Evolutionary conservation across 1,140 invertebrate genomes (phyloP).

Genomic region (Bursaphelenchus mucronatus): DNA sequence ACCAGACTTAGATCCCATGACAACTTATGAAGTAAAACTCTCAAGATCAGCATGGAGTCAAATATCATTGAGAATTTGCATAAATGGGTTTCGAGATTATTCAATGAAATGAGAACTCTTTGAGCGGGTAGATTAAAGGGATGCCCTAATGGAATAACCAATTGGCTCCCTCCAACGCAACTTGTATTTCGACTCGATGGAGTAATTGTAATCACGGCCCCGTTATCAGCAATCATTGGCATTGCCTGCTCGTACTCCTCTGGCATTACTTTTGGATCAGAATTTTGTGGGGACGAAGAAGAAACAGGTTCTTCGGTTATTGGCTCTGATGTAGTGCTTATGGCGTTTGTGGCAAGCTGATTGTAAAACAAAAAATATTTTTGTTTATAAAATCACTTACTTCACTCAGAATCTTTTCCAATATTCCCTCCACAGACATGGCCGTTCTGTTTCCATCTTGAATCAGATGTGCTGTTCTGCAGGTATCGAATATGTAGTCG

Average conservation of each 20-base stretch:
- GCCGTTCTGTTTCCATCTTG: conserved; percentile 51
- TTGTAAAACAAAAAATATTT: background rate
- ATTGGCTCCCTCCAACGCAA: background rate
- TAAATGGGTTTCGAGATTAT: conserved; percentile 55
- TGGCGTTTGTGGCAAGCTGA: conserved; percentile 23
- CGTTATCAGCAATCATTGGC: background rate
- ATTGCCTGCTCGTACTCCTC: conserved; percentile 8
- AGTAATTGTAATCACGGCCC: conserved; percentile 15
- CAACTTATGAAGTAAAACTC: conserved; percentile 55
- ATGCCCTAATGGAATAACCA: too few species aligned
- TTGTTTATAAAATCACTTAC: conserved; percentile 20
- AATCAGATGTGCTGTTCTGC: conserved; percentile 41
- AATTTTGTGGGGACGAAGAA: conserved; percentile 38
- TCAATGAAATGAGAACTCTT: conserved; percentile 24
- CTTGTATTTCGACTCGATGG: conserved; percentile 8
- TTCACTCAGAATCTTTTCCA: conserved; percentile 54
- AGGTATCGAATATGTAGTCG: conserved; percentile 58
- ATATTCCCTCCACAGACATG: conserved; percentile 57
- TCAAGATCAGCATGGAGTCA: conserved; percentile 55
- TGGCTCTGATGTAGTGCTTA: conserved; percentile 37
- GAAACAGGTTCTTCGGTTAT: conserved; percentile 53
- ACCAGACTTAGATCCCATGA: conserved; percentile 49
- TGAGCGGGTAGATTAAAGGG: conserved; percentile 1
- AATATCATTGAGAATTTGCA: conserved; percentile 58
- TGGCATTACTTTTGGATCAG: background rate